Evolutionary conservation across 2,797 vertebrate genomes (phyloP), one percentile per base, ranked within the genome.

Genomic region (Staurois parvus): DNA sequence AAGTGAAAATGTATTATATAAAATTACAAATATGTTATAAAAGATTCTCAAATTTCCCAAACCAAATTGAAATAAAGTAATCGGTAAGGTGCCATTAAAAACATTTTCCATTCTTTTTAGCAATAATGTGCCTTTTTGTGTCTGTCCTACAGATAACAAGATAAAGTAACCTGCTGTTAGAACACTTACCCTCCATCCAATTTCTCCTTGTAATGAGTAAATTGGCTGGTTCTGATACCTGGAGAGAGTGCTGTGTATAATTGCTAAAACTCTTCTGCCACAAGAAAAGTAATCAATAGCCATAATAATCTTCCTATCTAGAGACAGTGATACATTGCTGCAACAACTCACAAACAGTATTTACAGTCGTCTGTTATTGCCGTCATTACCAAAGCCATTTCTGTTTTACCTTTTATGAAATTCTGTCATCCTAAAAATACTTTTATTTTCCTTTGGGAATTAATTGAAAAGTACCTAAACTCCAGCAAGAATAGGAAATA

Each of bases 231-330:
- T 66, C 48, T 19, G 76, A 52, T 13, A 52, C 75, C 59, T 62
- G 34, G 32, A 76, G 79, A 32, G 24, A 81, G 66, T 73, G 8
- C 79, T 76, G 73, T 72, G 21, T 67, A 52, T 85, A 85, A 85
- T 85, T 85, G 72, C 76, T 75, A 37, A 67, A 76, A 69, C 21
- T 56, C 42, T 37, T 69, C 40, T 52, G 64, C 73, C 64, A 70
- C 83, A 85, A 69, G 73, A 69, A 68, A 85, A 81, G 73, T 75
- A 85, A 85, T 85, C 84, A 80, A 85, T 85, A 85, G 42, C 72
- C 70, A 75, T 85, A 77, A 80, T 85, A 76, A 81, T 75, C 70
- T 74, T 56, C 48, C 59, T 40, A 79, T 74, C 72, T n/a, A 26
- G 32, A 85, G 72, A 85, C 77, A 80, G 40, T 80, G 62, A 85